Evolutionary conservation across 2,888 invertebrate species (phyloP), one percentile per base, ranked within the genome.

Genomic region (Priocnemis perturbator): DNA sequence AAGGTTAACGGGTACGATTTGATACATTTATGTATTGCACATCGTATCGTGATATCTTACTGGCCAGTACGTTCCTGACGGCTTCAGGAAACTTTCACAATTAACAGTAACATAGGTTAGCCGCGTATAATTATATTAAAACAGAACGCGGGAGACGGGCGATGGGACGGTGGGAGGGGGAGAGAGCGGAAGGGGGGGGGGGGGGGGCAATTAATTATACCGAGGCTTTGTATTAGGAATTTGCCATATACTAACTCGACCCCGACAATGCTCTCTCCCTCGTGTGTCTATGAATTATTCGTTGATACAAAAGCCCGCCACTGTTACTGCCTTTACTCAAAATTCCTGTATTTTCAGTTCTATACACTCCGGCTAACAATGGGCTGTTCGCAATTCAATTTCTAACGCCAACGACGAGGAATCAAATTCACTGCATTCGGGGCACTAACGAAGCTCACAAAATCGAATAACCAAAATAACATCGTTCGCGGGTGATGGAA

Each of bases 71-170:
- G 50, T 14, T 19, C 50, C 50, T 17, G 50, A 11, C 50, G 50
- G 50, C 37, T 37, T 11, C 50, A 17, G 52, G 65, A 69, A 79
- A 79, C 75, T 79, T 79, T 79, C 64, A 75, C 79, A 79, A 79
- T 77, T 79, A 75, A 77, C 75, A 75, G 66, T 75, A 71, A 71
- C 67, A 79, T 77, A 70, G 69, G 71, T 37, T 66, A 65, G 64
- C 60, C 62, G 61, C 64, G 70, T 62, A 75, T 71, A 79, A 79
- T 75, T 77, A 75, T 79, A 77, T 79, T 79, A 79, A 79, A 79
- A 77, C 79, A 67, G 63, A 73, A 65, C 66, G 66, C 67, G 75
- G 65, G 57, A 68, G 37, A 37, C 4, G 37, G 37, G 37, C 5
- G 4, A 11, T 37, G 7, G 37, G 37, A 37, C 37, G 37, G 7